A percentile compares a stretch with the other conserved stretches of the same genome.
phyloP scores from a whole-genome alignment of 23 tunicate genomes.

The Phallusia fumigata region DNA sequence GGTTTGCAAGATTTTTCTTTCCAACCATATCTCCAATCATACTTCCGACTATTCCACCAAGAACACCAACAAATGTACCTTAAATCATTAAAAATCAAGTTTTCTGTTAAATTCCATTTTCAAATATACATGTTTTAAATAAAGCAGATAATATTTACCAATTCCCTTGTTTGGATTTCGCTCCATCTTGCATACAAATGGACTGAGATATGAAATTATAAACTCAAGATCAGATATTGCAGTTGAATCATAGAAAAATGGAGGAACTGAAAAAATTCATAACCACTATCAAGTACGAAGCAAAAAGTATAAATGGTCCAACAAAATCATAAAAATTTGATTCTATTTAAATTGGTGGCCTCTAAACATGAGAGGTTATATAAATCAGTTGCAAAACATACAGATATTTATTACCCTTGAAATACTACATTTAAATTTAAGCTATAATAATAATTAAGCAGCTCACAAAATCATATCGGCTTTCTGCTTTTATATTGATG shows the following conservation, averaged over 20 bases:
- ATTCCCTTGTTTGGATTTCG: not conserved
- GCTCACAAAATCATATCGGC: too few species aligned
- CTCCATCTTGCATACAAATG: not conserved
- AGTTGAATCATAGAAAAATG: not conserved
- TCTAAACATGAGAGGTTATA: too few species aligned
- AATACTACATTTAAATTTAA: too few species aligned
- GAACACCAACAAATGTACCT: not conserved
- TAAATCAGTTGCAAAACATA: too few species aligned
- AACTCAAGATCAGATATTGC: not conserved
- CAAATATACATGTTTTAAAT: not conserved
- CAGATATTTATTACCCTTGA: too few species aligned
- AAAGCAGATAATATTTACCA: not conserved
- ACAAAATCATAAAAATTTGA: too few species aligned
- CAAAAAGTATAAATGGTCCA: too few species aligned
- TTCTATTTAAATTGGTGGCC: too few species aligned
- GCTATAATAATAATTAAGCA: too few species aligned
- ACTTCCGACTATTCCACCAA: not conserved
- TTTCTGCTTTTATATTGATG: too few species aligned
- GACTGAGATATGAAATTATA: not conserved
- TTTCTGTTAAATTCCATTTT: not conserved
- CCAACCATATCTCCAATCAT: not conserved
- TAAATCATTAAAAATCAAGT: not conserved
- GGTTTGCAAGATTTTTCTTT: not conserved
- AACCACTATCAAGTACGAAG: too few species aligned
- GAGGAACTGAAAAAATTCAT: not conserved